Percentiles rank a stretch among this genome's conserved stretches.
Evolutionary conservation across 1,140 invertebrate genomes (phyloP).

Genomic region (Leptoteleia sp.): DNA sequence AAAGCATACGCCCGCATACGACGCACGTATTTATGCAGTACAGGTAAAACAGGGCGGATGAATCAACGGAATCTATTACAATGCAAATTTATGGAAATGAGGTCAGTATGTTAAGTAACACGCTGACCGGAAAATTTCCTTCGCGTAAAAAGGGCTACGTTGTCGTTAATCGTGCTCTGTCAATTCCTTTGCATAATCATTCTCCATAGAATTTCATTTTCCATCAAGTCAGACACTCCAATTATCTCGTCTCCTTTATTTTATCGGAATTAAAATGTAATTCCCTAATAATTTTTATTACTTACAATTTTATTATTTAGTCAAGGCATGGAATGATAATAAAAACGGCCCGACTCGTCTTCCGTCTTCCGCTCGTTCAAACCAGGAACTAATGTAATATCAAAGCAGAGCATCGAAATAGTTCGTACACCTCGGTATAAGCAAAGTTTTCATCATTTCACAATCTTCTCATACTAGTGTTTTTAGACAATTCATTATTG

Average conservation of each 20-base stretch:
- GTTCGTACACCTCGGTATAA: too few relatives aligned
- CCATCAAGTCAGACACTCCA: slow-evolving; percentile 1
- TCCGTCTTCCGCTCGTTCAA: too few relatives aligned
- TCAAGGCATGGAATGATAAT: too few relatives aligned
- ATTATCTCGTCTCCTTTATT: slow-evolving; percentile 3
- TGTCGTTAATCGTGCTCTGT: slow-evolving; percentile 29
- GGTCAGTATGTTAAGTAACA: slow-evolving; percentile 73
- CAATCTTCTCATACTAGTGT: too few relatives aligned
- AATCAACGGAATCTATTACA: slow-evolving; percentile 76
- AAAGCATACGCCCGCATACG: slow-evolving; percentile 19
- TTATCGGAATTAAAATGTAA: too few relatives aligned
- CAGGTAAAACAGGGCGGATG: slow-evolving; percentile 29
- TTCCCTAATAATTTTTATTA: too few relatives aligned
- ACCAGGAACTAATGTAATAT: too few relatives aligned
- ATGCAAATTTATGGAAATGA: slow-evolving; percentile 80
- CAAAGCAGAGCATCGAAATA: too few relatives aligned
- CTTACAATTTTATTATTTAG: too few relatives aligned
- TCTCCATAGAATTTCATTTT: slow-evolving; percentile 1
- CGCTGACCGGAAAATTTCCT: slow-evolving; percentile 71
- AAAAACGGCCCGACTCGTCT: too few relatives aligned
- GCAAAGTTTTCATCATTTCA: too few relatives aligned
- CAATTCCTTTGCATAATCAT: slow-evolving; percentile 34
- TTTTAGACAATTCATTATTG: too few relatives aligned
- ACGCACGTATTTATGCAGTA: slow-evolving; percentile 60
- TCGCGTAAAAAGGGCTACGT: slow-evolving; percentile 24